Evolutionary conservation across 2,888 invertebrate species (phyloP), one percentile per base, ranked within the genome.

Genomic region (Ditula angustiorana): DNA sequence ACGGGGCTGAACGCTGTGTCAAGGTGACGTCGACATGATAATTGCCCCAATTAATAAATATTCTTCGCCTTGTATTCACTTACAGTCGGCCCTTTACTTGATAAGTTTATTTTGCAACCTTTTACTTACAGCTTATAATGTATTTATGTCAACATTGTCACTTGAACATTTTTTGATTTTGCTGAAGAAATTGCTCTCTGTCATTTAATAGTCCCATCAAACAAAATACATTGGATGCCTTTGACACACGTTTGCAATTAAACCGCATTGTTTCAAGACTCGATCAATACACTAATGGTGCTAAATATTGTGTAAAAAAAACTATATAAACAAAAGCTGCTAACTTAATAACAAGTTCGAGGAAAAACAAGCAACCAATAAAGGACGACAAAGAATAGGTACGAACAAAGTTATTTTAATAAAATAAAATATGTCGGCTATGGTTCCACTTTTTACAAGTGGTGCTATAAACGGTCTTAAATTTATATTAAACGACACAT

Each of bases 401-500:
- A n/a, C n/a, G n/a, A n/a, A 66, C 64, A 69, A 67, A 74, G 69
- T 74, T 44, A 71, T 73, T 73, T 68, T 59, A 67, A 62, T 61
- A 68, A 74, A 77, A 61, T 62, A 55, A 71, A 69, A 67, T 71
- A 73, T 72, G 61, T 68, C 61, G 58, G 69, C 66, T 80, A 79
- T 71, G 65, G 69, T 70, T 69, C 60, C 66, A 69, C 68, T 78
- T 83, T 78, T 77, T 78, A 76, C 67, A 71, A 75, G 67, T 68
- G 68, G 60, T 66, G 72, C 70, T 69, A 80, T 77, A 76, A 76
- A 80, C 76, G 78, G 77, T 80, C 76, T 77, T 77, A 79, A 80
- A 81, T 79, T 77, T 77, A 73, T 82, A n/a, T 83, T 83, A 80
- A 81, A 85, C 79, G 83, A 81, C 80, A 83, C 80, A 82, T 84